phyloP scores from a whole-genome alignment of 2,888 invertebrate genomes.

The Mesochorus sp. region DNA sequence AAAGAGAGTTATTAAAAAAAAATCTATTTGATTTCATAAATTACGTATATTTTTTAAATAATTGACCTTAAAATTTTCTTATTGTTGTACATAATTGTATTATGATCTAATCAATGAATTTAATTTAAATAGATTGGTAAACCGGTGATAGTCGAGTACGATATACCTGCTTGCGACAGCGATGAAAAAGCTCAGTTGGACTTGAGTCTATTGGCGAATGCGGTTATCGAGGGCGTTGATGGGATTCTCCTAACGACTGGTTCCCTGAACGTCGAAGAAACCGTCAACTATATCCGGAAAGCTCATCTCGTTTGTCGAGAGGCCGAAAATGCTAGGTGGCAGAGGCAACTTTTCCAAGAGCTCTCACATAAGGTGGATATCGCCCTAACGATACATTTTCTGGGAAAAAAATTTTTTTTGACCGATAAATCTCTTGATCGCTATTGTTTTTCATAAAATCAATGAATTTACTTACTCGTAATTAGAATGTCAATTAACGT shows the following conservation, averaged over 20 bases:
- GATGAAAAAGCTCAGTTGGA: conserved; percentile 86
- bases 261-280: conserved; percentile 86
- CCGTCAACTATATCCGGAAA: conserved; percentile 83
- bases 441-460: too few species aligned
- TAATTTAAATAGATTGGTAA: conserved; percentile 84
- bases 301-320: conserved; percentile 85
- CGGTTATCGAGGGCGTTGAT: conserved; percentile 89
- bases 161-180: conserved; percentile 82
- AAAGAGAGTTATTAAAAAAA: too few species aligned
- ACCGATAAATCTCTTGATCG: too few species aligned
- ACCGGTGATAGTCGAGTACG: conserved; percentile 85
- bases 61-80: too few species aligned
- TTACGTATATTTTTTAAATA: too few species aligned
- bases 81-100: too few species aligned
- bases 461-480: background rate
- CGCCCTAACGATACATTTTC: background rate
- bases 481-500: background rate
- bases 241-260: conserved; percentile 88
- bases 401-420: background rate
- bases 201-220: conserved; percentile 88
- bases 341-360: conserved; percentile 78
- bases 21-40: too few species aligned
- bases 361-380: conserved; percentile 76
- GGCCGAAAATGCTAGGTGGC: conserved; percentile 88
- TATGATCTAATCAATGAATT: too few species aligned